Evolutionary conservation across 2,113 vertebrate genomes (phyloP), one percentile per base, ranked within the genome.

Genomic region (Pollachius pollachius): DNA sequence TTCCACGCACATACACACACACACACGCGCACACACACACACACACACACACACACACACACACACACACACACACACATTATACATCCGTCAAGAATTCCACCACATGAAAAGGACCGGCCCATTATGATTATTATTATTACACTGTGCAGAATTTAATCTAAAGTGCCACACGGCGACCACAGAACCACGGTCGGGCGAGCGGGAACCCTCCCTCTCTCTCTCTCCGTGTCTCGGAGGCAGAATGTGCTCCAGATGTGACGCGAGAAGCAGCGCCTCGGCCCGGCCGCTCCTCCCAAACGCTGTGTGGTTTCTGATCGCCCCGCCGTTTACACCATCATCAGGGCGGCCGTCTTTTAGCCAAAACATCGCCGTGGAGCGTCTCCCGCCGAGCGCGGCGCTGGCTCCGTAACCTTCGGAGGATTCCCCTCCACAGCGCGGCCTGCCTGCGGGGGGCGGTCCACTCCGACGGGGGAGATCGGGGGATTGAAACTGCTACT

Each of bases 81-180:
- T 27, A 27, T 27, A 27, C 4, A 27, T 27, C 27, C 27, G 4
- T 27, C 27, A 27, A 27, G 27, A 27, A 27, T 27, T 27, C 27
- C 27, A 27, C 27, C 27, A 27, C 27, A 27, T 27, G 27, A 27
- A 27, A 27, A 27, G 2, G 27, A 27, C 27, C 2, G 27, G 27
- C 2, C 27, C 4, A 27, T 27, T 27, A 27, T 27, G 2, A 27
- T 27, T 27, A 27, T 27, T 27, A 74, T 84, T 80, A 85, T 78
- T 85, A 73, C 71, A 76, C 63, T 8, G 34, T 82, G 79, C 78
- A 79, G 76, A 74, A 75, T 84, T 81, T 73, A 79, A 87, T 88
- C 80, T 64, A 41, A 85, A 79, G 77, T 82, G 82, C 71, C 78
- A 83, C 78, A 73, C 76, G 72, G 74, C 66, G 78, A 81, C 69